phyloP scores from a whole-genome alignment of 2,113 vertebrate genomes.

The Larimichthys polyactis region DNA sequence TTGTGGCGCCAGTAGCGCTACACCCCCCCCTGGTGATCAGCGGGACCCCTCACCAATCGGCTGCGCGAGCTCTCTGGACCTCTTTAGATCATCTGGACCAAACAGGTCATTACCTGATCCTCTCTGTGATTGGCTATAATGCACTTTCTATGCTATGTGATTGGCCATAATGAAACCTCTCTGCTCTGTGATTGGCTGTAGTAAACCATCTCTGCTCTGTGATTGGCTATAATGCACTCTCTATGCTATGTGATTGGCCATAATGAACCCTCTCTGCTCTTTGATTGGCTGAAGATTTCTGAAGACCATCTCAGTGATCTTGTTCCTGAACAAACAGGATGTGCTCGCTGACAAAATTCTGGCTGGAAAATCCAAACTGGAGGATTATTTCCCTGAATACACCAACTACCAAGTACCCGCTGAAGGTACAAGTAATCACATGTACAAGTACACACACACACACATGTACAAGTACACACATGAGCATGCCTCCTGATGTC shows the following conservation, averaged over 20 bases:
- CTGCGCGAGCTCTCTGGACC: constrained; percentile 95
- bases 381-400: constrained; percentile 98
- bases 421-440: constrained; percentile 82
- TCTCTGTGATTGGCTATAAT: not conserved
- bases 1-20: constrained; percentile 98
- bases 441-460: not conserved
- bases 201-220: not conserved
- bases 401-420: constrained; percentile 91
- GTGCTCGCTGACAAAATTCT: constrained; percentile 98
- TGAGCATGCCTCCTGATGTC: not conserved
- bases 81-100: constrained; percentile 99
- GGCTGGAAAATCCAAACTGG: constrained; percentile 98
- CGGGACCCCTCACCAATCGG: constrained; percentile 96
- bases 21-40: constrained; percentile 99
- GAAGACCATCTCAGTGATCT: constrained; percentile 96
- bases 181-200: not conserved
- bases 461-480: too few species aligned
- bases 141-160: not conserved
- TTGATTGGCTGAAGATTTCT: constrained; percentile 88
- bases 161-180: not conserved
- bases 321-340: constrained; percentile 99
- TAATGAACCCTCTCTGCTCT: not conserved
- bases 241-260: constrained; percentile 5
- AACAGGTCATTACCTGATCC: constrained; percentile 86
- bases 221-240: not conserved